Evolutionary conservation across 2,113 vertebrate species (phyloP).

Genomic region (Trichechus manatus): DNA sequence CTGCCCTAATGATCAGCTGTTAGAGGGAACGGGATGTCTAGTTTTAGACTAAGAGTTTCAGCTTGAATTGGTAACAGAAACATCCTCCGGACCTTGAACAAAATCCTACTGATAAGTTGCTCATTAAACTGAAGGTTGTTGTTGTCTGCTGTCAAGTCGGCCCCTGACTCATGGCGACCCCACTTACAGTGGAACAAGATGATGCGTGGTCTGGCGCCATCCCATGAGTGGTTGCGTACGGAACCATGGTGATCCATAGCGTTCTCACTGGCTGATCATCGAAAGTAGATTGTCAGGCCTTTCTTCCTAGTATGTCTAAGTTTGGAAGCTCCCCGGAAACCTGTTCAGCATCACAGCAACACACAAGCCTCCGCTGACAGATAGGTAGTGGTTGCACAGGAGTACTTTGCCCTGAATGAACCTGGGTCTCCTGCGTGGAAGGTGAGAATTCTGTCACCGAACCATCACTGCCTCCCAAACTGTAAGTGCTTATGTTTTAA

Average conservation of each 20-base stretch:
- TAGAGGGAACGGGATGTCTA: not conserved
- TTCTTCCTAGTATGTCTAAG: not conserved
- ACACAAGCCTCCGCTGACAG: not conserved
- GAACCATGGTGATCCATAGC: not conserved
- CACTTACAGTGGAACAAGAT: not conserved
- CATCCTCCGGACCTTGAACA: not conserved
- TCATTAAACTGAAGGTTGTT: not conserved
- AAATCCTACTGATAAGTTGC: not conserved
- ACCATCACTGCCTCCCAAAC: not conserved
- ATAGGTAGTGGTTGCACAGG: not conserved
- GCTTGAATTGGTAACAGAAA: not conserved
- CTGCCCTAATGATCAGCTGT: not conserved
- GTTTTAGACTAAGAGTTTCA: not conserved
- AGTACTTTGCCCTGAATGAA: not conserved
- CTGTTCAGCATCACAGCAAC: not conserved
- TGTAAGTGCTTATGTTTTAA: not conserved
- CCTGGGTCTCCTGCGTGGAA: not conserved
- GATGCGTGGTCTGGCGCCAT: not conserved
- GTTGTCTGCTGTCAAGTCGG: not conserved
- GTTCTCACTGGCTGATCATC: not conserved
- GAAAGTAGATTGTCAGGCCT: not conserved
- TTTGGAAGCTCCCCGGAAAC: not conserved
- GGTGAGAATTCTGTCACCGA: not conserved
- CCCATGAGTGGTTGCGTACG: not conserved
- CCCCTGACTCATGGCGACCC: not conserved